A percentile compares a stretch with the other conserved stretches of the same genome.
Evolutionary conservation across 2,797 vertebrate species (phyloP).

Genomic region (Pteropus rufus): DNA sequence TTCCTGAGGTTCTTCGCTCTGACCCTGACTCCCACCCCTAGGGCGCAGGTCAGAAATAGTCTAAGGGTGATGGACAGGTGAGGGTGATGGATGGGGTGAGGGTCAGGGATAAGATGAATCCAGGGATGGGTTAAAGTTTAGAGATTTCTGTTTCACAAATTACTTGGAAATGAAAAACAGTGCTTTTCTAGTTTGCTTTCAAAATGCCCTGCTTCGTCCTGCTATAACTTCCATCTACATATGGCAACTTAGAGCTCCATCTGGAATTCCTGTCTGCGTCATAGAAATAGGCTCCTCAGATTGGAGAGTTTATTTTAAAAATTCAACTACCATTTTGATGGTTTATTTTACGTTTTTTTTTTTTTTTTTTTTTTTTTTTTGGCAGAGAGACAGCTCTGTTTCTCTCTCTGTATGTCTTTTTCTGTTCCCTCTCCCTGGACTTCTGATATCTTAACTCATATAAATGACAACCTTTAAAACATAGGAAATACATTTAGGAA

Average conservation of each 20-base stretch:
- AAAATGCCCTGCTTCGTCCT: background rate
- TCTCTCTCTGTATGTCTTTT: background rate
- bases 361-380: background rate
- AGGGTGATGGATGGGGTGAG: background rate
- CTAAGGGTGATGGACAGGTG: background rate
- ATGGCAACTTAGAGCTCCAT: background rate
- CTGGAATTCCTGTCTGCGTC: background rate
- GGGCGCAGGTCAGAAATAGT: background rate
- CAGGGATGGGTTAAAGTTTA: background rate
- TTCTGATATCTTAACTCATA: background rate
- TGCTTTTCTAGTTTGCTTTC: background rate
- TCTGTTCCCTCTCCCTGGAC: background rate
- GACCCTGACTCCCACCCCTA: background rate
- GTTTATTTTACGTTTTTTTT: background rate
- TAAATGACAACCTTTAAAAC: background rate
- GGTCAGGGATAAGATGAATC: background rate
- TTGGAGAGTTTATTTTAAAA: conserved; percentile 15
- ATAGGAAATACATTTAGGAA: background rate
- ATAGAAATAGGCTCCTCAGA: background rate
- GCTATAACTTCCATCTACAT: background rate
- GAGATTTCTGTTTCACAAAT: background rate
- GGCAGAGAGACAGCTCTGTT: background rate
- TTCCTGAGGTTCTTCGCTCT: background rate
- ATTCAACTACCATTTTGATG: background rate
- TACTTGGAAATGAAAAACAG: background rate